Evolutionary conservation across 2,797 vertebrate genomes (phyloP), one percentile per base, ranked within the genome.

Genomic region (Hyperoplus lanceolatus): DNA sequence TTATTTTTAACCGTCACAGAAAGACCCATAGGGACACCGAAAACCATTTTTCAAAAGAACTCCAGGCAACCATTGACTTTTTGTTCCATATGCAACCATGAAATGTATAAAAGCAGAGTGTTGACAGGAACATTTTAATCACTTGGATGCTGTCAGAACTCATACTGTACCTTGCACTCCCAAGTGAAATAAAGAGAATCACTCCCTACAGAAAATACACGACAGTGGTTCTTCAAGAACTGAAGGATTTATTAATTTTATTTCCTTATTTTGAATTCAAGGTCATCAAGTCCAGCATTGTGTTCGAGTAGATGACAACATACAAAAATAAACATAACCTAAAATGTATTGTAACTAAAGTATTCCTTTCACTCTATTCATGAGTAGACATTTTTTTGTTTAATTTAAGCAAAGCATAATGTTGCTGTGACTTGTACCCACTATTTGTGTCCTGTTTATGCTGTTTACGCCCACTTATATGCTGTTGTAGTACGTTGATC

Each of bases 1-100:
- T 79, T 86, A 73, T 85, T 73, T 81, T 88, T 70, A 85, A 81
- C 85, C 68, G 83, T 87, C 60, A 73, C 64, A 66, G 66, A 49
- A 59, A 83, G 75, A 72, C 74, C 81, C 12, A 39, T 5, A 59
- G 80, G 85, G 64, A 76, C 53, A 69, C 36, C 64, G 58, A 68
- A 62, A 81, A 79, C 48, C 49, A 74, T 79, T 72, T 80, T 54
- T 76, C 60, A 39, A 73, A 79, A 83, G 54, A 79, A 80, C 61
- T 74, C 61, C 51, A 65, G 68, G 75, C 83, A 64, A 66, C 49
- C 41, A 11, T 87, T 79, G 80, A 60, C 56, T 67, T 74, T 80
- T 75, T 70, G 21, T 70, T 79, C 51, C 57, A 42, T 70, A 73
- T 76, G 57, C 36, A 69, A 68, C 49, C 56, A 65, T 67, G 54